Evolutionary conservation across 2,113 vertebrate genomes (phyloP), one percentile per base, ranked within the genome.

Genomic region (Origma solitaria): DNA sequence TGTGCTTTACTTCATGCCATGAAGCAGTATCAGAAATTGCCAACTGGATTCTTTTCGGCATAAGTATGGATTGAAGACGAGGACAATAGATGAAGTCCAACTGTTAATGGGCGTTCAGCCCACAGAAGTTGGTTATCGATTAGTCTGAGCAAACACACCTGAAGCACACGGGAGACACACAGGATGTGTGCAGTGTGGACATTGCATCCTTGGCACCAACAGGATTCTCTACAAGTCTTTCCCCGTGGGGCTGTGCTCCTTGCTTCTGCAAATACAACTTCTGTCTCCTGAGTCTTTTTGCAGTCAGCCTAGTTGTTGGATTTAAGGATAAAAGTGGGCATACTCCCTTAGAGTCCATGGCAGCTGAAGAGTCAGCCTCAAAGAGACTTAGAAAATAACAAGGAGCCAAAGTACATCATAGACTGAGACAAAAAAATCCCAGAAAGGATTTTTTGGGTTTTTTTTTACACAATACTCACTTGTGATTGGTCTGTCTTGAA

Each of bases 231-330:
- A 6, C 23, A 38, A 22, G 49, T 23, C 33, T 51, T 64, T 15
- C 56, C 23, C 51, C 0, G 0, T 30, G 19, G 49, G 61, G 19
- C 71, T 65, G 40, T 13, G 2, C 24, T 31, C 4, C 45, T 57
- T 10, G 1, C 49, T 88, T 23, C 8, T 0, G 2, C 21, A 47
- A 35, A 6, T 33, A 35, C 24, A 27, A 73, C 3, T 17, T 73
- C 45, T 31, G 37, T 24, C 19, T 89, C 50, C 64, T 28, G 47
- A 24, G 11, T 40, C 15, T 73, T 86, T 80, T 57, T 88, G 54
- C 64, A 66, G 22, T 37, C 53, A 85, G n/a, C n/a, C 47, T 62
- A 27, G 13, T 49, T 62, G 38, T 75, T 7, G 6, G 27, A n/a
- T 73, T 77, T 80, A 54, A 54, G 27, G 25, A 44, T 40, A 20